Percentiles rank a stretch among this genome's conserved stretches.
These are phyloP conservation scores for Nebria brevicollis DNA, from an alignment of 2,888 invertebrate species.

Conservation along the genomic window DNA sequence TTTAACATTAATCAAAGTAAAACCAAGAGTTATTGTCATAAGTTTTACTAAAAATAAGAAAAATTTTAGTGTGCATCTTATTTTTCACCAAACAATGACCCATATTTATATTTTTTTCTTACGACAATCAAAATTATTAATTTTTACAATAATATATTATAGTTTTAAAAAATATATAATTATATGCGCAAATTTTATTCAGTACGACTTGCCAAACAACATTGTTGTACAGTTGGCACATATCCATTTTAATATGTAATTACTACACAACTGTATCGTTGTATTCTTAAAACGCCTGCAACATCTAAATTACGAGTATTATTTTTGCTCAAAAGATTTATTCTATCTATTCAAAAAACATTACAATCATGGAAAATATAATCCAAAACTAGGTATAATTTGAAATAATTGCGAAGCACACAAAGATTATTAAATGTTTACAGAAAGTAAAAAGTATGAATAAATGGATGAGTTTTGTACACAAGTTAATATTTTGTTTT, in stretches of 20 bases:
- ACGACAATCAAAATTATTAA: too few relatives aligned
- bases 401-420: too few relatives aligned
- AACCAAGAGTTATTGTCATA: background rate
- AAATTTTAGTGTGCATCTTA: background rate
- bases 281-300: background rate
- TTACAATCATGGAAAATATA: background rate
- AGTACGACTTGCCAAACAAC: background rate
- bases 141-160: too few relatives aligned
- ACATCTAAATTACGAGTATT: background rate
- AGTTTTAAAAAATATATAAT: background rate
- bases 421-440: too few relatives aligned
- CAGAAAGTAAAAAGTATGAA: too few relatives aligned
- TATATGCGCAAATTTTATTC: background rate
- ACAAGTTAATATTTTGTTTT: too few relatives aligned
- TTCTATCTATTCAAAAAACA: background rate
- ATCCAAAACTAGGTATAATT: too few relatives aligned
- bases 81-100: background rate
- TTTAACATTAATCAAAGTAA: background rate
- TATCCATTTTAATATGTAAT: background rate
- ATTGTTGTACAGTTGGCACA: background rate
- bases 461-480: too few relatives aligned
- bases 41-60: background rate
- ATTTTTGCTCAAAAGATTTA: background rate
- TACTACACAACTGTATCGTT: background rate
- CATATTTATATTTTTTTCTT: too few relatives aligned